These are phyloP conservation scores for Anguilla japonica DNA, from an alignment of 2,113 vertebrate genomes.

Conservation along the genomic window DNA sequence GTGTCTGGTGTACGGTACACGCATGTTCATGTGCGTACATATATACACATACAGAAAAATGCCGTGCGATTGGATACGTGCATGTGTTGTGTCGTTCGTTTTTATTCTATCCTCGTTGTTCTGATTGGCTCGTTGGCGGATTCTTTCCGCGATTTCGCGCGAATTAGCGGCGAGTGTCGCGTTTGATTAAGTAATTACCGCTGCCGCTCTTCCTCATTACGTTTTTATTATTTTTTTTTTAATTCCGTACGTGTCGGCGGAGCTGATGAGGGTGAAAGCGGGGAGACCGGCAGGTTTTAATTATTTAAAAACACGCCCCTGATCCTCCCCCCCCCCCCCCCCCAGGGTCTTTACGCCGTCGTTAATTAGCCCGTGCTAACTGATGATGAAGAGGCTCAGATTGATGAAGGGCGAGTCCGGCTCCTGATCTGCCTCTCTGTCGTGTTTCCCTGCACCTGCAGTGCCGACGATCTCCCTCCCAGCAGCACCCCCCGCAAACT, in stretches of 20 bases:
- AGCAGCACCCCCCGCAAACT: neutral
- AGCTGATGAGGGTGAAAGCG: slow-evolving; percentile 57
- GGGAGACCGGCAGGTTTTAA: slow-evolving; percentile 51
- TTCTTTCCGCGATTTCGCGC: slow-evolving; percentile 40
- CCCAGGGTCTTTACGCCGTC: slow-evolving; percentile 46
- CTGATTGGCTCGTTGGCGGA: neutral
- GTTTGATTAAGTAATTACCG: slow-evolving; percentile 63
- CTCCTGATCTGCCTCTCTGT: neutral
- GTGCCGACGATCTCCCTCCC: neutral
- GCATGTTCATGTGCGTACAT: neutral
- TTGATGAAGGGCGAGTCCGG: slow-evolving; percentile 51
- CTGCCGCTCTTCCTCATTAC: slow-evolving; percentile 30
- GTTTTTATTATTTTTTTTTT: slow-evolving; percentile 25
- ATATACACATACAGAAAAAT: neutral
- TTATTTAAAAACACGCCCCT: slow-evolving; percentile 59
- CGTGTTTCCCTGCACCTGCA: neutral
- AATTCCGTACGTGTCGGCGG: slow-evolving; percentile 30
- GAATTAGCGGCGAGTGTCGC: slow-evolving; percentile 51
- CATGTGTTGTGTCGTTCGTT: slow-evolving; percentile 43
- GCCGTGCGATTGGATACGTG: neutral
- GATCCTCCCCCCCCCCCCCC: slow-evolving; percentile 48
- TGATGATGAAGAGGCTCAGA: slow-evolving; percentile 37
- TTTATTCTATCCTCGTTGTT: slow-evolving; percentile 15
- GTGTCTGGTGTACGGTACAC: neutral
- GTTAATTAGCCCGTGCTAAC: slow-evolving; percentile 65